Conservation (phyloP, 2,888 invertebrate genomes). For the Drosophila leonis region DNA sequence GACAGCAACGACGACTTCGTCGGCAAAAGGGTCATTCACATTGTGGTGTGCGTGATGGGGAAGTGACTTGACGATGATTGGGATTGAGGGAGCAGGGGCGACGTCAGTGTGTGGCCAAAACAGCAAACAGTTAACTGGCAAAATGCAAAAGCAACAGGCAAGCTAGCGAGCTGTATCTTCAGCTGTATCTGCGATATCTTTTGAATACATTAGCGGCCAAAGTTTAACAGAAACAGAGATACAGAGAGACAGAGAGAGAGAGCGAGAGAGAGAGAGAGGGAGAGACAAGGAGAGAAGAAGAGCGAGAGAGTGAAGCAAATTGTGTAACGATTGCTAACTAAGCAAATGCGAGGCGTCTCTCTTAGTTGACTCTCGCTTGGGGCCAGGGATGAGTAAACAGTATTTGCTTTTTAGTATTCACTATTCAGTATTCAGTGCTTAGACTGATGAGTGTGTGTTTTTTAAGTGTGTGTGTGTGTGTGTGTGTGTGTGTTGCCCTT, state of each 20-base stretch:
- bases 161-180: slow-evolving; percentile 39
- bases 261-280: slow-evolving; percentile 3
- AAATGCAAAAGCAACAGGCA: slow-evolving; percentile 35
- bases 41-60: slow-evolving; percentile 38
- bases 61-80: slow-evolving; percentile 2
- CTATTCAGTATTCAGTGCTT: slow-evolving; percentile 34
- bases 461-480: background rate
- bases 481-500: slow-evolving; percentile 26
- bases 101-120: slow-evolving; percentile 25
- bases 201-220: slow-evolving; percentile 50
- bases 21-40: slow-evolving; percentile 69
- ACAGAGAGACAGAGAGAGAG: background rate
- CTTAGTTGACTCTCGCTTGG: slow-evolving; percentile 15
- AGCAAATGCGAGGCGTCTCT: slow-evolving; percentile 42
- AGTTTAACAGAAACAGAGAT: slow-evolving; percentile 1
- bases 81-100: background rate
- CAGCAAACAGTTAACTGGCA: slow-evolving; percentile 20
- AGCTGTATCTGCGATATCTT: slow-evolving; percentile 47
- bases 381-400: slow-evolving; percentile 41
- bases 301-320: slow-evolving; percentile 17
- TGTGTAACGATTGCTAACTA: slow-evolving; percentile 60
- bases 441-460: slow-evolving; percentile 12
- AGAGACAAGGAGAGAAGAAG: background rate
- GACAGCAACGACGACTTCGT: background rate
- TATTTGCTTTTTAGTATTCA: slow-evolving; percentile 24